These are phyloP conservation scores for Caerostris extrusa DNA, from an alignment of 1,140 invertebrate genomes.

Conservation along the genomic window DNA sequence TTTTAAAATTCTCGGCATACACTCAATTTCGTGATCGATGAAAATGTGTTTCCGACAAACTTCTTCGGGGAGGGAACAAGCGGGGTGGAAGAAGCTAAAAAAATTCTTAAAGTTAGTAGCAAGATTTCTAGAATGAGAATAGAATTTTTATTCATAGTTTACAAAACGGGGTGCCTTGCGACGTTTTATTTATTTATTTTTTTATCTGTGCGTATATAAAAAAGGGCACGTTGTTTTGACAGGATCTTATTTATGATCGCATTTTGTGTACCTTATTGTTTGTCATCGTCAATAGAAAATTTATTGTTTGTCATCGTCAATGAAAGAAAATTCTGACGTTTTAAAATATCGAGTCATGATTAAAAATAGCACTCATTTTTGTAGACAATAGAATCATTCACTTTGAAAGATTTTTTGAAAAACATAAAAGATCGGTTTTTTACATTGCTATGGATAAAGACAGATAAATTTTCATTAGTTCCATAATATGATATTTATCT, in stretches of 20 bases:
- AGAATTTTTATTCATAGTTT: slow-evolving; percentile 37
- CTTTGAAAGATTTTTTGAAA: too few relatives aligned
- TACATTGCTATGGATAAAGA: too few relatives aligned
- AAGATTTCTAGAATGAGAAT: background rate
- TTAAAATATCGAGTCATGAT: too few relatives aligned
- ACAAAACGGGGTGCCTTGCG: background rate
- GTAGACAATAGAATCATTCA: too few relatives aligned
- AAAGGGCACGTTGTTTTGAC: slow-evolving; percentile 16
- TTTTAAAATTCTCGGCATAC: slow-evolving; percentile 22
- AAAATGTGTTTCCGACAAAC: slow-evolving; percentile 27
- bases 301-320: background rate
- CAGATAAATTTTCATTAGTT: too few relatives aligned
- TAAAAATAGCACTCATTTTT: too few relatives aligned
- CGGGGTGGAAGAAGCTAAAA: background rate
- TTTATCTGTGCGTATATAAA: background rate
- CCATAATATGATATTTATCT: too few relatives aligned
- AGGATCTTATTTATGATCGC: slow-evolving; percentile 8
- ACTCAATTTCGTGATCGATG: slow-evolving; percentile 38
- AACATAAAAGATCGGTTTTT: too few relatives aligned
- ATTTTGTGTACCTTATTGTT: background rate
- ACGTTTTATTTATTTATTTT: background rate
- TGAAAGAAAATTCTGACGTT: background rate
- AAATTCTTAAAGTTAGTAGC: slow-evolving; percentile 1
- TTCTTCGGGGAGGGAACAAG: background rate
- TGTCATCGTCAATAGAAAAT: background rate